A percentile compares a stretch with the other conserved stretches of the same genome.
Conservation (phyloP, 2,888 invertebrate species). For the Drosophila imparisetae region DNA sequence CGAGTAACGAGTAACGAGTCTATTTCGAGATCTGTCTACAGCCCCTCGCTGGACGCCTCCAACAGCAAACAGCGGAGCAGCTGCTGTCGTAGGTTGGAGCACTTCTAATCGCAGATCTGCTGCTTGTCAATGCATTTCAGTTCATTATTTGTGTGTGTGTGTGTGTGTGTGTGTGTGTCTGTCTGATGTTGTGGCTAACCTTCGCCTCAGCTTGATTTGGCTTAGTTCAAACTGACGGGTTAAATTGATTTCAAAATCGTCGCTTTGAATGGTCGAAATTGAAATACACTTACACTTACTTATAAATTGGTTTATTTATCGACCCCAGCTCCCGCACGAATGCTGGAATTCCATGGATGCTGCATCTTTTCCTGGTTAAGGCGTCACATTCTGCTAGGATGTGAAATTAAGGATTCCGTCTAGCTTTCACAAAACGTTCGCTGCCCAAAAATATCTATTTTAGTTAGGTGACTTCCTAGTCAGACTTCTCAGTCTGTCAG, state of each 20-base stretch:
- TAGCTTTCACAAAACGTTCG: too few species aligned
- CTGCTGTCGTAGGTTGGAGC: neutral
- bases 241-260: conserved; percentile 30
- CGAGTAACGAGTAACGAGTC: conserved; percentile 4
- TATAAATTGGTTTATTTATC: too few species aligned
- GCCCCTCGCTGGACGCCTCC: neutral
- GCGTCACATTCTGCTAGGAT: too few species aligned
- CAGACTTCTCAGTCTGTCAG: too few species aligned
- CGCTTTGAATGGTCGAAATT: neutral
- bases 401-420: too few species aligned
- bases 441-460: too few species aligned
- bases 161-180: neutral
- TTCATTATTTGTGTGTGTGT: conserved; percentile 28
- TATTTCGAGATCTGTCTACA: conserved; percentile 19
- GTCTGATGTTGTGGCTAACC: conserved; percentile 28
- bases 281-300: conserved; percentile 12
- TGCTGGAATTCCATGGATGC: too few species aligned
- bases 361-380: too few species aligned
- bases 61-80: neutral
- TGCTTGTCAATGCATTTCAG: conserved; percentile 47
- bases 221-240: conserved; percentile 1
- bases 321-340: too few species aligned
- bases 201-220: conserved; percentile 18
- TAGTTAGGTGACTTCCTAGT: too few species aligned
- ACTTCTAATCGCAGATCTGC: conserved; percentile 37